Evolutionary conservation across 2,113 vertebrate genomes (phyloP).

Genomic region (Coptodon rendalli): DNA sequence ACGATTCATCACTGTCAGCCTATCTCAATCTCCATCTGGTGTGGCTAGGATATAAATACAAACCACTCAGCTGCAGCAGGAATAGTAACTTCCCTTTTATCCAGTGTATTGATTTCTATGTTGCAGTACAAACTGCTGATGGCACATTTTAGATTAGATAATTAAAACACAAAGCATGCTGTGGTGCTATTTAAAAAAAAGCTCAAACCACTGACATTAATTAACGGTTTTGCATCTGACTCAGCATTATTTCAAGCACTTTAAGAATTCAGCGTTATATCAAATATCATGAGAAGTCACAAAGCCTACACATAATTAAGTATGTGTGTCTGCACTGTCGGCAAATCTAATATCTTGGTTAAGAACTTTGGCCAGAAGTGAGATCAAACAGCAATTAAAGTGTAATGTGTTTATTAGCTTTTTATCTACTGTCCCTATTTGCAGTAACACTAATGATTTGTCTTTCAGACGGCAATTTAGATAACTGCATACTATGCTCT

Average conservation of each 20-base stretch:
- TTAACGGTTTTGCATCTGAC: neutral
- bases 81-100: neutral
- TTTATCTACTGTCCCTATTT: neutral
- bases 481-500: neutral
- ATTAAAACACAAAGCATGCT: neutral
- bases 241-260: neutral
- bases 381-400: neutral
- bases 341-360: neutral
- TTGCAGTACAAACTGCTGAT: neutral
- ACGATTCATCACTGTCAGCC: neutral
- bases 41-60: neutral
- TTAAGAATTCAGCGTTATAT: neutral
- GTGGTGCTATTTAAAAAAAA: neutral
- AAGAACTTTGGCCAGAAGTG: neutral
- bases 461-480: neutral
- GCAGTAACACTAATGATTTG: neutral
- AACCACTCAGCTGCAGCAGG: neutral
- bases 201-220: neutral
- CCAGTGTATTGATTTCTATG: neutral
- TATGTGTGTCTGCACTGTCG: neutral
- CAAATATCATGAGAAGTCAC: neutral
- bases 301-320: neutral
- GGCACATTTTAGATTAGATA: neutral
- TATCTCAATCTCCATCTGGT: neutral
- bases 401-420: neutral